These are phyloP conservation scores for Lasioglossum marginatum DNA, from an alignment of 2,888 invertebrate species.

Conservation along the genomic window DNA sequence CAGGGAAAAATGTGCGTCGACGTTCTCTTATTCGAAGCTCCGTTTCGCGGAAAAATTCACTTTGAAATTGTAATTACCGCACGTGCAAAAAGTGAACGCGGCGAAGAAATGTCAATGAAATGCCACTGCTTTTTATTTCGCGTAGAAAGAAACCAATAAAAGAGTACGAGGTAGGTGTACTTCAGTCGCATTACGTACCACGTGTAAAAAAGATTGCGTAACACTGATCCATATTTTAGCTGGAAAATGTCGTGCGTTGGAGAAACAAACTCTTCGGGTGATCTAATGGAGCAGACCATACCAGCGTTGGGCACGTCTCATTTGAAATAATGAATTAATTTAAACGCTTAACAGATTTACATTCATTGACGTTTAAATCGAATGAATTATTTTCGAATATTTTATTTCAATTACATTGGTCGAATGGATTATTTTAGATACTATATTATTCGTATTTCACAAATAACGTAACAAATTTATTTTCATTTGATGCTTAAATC, in stretches of 20 bases:
- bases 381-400: too few species aligned
- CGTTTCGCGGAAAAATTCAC: background rate
- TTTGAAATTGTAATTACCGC: background rate
- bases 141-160: background rate
- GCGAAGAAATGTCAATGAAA: background rate
- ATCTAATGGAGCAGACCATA: background rate
- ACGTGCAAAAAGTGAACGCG: background rate
- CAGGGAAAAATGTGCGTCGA: background rate
- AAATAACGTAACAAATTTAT: too few species aligned
- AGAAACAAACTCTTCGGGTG: background rate
- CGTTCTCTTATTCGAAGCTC: background rate
- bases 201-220: background rate
- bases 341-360: too few species aligned
- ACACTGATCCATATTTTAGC: background rate
- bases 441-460: too few species aligned
- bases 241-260: background rate
- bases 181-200: background rate
- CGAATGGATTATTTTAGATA: too few species aligned
- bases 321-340: too few species aligned
- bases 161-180: background rate
- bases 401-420: too few species aligned
- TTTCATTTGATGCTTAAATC: background rate
- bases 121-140: background rate
- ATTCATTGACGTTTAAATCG: too few species aligned
- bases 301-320: too few species aligned